A percentile compares a stretch with the other conserved stretches of the same genome.
Evolutionary conservation across 2,113 vertebrate species (phyloP).

Genomic region (Aspidoscelis tigris): DNA sequence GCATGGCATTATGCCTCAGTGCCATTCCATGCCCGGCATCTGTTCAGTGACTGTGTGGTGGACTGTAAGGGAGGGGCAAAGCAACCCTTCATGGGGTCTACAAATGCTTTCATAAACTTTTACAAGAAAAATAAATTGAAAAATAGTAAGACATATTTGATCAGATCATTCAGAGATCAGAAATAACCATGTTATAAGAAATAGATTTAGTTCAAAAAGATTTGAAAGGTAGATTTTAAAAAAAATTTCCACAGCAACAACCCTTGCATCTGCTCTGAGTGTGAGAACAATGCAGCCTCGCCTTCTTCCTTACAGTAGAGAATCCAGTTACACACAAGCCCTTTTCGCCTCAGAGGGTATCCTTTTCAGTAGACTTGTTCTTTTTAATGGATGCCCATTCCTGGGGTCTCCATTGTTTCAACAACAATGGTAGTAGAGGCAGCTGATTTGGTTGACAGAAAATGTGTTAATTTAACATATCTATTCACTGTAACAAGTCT

Average conservation of each 20-base stretch:
- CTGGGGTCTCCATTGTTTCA: constrained; percentile 76
- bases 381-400: constrained; percentile 76
- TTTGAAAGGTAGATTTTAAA: constrained; percentile 24
- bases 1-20: constrained; percentile 66
- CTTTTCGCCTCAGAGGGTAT: constrained; percentile 68
- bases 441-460: constrained; percentile 80
- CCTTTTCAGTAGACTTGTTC: constrained; percentile 69
- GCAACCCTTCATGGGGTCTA: constrained; percentile 70
- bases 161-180: constrained; percentile 42
- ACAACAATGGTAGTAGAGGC: constrained; percentile 74
- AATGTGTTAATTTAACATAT: constrained; percentile 80
- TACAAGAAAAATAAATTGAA: constrained; percentile 64
- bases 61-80: constrained; percentile 47
- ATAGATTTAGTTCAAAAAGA: constrained; percentile 37
- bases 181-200: constrained; percentile 41
- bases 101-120: constrained; percentile 69
- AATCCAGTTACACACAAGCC: constrained; percentile 70
- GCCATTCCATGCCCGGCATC: constrained; percentile 75
- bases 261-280: constrained; percentile 72
- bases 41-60: constrained; percentile 74
- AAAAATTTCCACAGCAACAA: constrained; percentile 58
- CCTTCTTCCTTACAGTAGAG: constrained; percentile 69
- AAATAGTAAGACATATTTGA: constrained; percentile 50
- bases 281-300: constrained; percentile 71
- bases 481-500: constrained; percentile 72